Evolutionary conservation across 2,113 vertebrate species (phyloP).

Genomic region (Columbina picui): DNA sequence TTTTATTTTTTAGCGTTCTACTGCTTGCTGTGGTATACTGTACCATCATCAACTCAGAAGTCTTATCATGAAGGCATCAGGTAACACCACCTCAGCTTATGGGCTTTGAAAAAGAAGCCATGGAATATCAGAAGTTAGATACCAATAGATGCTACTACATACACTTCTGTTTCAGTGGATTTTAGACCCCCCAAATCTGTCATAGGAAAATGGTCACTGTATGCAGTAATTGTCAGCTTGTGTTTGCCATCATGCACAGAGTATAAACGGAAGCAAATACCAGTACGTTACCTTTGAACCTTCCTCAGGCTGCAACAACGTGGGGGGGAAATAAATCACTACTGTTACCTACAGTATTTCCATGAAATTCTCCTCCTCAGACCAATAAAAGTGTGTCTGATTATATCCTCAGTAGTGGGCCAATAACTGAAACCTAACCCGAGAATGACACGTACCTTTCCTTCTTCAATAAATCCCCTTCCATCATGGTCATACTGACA

Average conservation of each 20-base stretch:
- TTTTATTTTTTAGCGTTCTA: neutral
- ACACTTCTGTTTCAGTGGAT: neutral
- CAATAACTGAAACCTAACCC: neutral
- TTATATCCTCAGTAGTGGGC: neutral
- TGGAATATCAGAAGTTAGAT: slow-evolving; percentile 43
- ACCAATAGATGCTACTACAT: neutral
- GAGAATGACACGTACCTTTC: slow-evolving; percentile 80
- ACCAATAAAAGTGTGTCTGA: neutral
- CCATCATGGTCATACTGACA: slow-evolving; percentile 89
- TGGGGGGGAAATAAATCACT: slow-evolving; percentile 29
- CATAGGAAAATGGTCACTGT: neutral
- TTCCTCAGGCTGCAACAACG: slow-evolving; percentile 62
- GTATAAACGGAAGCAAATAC: neutral
- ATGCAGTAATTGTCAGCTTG: neutral
- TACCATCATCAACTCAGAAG: slow-evolving; percentile 40
- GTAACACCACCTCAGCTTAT: slow-evolving; percentile 47
- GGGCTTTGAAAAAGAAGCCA: slow-evolving; percentile 69
- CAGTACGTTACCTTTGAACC: slow-evolving; percentile 49
- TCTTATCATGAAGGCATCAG: slow-evolving; percentile 33
- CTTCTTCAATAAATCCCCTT: slow-evolving; percentile 87
- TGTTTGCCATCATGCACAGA: neutral
- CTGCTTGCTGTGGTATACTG: neutral
- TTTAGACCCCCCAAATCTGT: neutral
- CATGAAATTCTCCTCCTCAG: neutral
- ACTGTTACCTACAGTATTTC: neutral